phyloP scores from a whole-genome alignment of 64 coral and sea anemone species.

The Actinia equina region DNA sequence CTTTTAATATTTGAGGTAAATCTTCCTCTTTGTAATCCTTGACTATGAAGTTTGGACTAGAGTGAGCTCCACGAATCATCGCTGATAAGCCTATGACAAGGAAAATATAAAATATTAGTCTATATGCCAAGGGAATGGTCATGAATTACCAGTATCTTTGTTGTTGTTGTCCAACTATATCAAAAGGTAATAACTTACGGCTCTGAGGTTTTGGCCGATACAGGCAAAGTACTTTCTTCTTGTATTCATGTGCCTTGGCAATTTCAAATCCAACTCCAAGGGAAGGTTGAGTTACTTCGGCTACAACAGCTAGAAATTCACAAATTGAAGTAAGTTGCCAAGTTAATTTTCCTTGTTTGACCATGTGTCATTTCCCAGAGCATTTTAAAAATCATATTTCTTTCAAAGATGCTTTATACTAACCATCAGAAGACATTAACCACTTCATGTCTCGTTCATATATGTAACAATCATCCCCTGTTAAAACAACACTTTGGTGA shows the following conservation, averaged over 20 bases:
- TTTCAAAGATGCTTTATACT: neutral
- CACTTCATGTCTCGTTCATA: conserved; percentile 86
- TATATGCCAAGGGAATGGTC: no score
- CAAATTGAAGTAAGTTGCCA: no score
- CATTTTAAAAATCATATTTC: neutral
- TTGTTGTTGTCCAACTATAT: no score
- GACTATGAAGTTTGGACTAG: conserved; percentile 38
- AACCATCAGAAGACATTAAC: conserved; percentile 76
- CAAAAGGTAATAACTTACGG: conserved; percentile 44
- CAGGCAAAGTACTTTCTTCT: conserved; percentile 81
- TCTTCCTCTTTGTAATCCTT: conserved; percentile 74
- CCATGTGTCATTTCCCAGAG: neutral
- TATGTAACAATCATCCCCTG: conserved; percentile 83
- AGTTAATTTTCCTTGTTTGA: no score
- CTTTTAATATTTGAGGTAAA: conserved; percentile 51
- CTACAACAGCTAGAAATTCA: conserved; percentile 69
- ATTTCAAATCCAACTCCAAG: conserved; percentile 96
- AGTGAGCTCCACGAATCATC: conserved; percentile 65
- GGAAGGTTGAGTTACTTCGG: conserved; percentile 93
- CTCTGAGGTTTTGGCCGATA: conserved; percentile 84
- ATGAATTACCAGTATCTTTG: no score
- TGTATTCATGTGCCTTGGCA: conserved; percentile 82
- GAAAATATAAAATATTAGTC: neutral
- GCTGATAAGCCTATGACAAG: conserved; percentile 65
- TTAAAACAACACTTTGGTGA: neutral